Conservation (phyloP, 2,113 vertebrate species). For the Dolichotis patagonum region DNA sequence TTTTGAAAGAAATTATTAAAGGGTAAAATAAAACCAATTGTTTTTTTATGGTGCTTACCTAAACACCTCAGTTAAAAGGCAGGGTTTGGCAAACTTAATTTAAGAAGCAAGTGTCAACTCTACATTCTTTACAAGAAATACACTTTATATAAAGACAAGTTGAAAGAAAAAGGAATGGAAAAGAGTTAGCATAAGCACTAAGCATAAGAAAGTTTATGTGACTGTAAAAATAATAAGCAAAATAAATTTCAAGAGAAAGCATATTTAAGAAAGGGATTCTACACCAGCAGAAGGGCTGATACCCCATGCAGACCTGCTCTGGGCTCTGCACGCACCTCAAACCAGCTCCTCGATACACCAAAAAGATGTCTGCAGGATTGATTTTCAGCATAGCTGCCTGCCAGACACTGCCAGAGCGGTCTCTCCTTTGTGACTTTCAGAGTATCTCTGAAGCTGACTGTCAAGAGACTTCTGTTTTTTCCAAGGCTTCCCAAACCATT, state of each 20-base stretch:
- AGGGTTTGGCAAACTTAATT: background rate
- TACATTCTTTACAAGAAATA: background rate
- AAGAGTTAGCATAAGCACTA: background rate
- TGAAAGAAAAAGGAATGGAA: background rate
- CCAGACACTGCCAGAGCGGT: background rate
- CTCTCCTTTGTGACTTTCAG: background rate
- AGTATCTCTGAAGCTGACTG: background rate
- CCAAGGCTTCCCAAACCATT: background rate
- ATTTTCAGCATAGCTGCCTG: background rate
- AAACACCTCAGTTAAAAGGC: background rate
- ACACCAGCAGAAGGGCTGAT: background rate
- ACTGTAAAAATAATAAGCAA: background rate
- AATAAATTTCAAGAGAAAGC: background rate
- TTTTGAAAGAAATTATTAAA: background rate
- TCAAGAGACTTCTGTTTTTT: background rate
- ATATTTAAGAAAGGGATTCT: background rate
- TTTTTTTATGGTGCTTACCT: background rate
- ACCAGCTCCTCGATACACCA: background rate
- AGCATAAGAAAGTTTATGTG: background rate
- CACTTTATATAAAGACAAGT: background rate
- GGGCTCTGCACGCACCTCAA: background rate
- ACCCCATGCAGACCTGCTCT: background rate
- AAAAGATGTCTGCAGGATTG: background rate
- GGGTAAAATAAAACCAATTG: background rate
- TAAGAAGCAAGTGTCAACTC: background rate